Conservation (phyloP, 2,888 invertebrate species). For the Ochropacha duplaris region DNA sequence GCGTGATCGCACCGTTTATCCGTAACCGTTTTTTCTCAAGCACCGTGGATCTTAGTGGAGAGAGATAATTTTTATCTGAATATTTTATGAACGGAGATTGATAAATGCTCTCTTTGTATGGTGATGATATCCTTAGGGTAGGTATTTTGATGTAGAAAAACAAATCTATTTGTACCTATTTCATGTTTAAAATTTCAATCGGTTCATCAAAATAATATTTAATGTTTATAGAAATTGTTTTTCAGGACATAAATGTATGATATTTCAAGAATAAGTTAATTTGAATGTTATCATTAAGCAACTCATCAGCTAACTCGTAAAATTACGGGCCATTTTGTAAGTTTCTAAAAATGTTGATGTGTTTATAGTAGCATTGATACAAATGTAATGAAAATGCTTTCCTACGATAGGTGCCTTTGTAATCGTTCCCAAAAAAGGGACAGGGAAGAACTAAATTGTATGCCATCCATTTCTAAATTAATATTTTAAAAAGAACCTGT, state of each 20-base stretch:
- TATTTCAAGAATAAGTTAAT: too few relatives aligned
- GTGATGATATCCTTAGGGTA: background rate
- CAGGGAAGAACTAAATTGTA: background rate
- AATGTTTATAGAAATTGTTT: too few relatives aligned
- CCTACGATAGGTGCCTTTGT: background rate
- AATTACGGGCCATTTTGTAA: too few relatives aligned
- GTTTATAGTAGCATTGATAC: too few relatives aligned
- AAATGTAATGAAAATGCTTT: background rate
- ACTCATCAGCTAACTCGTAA: too few relatives aligned
- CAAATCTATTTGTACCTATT: too few relatives aligned
- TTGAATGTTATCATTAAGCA: too few relatives aligned
- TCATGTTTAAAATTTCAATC: too few relatives aligned
- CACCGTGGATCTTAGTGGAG: constrained; percentile 13
- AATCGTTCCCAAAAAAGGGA: background rate
- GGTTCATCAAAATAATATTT: too few relatives aligned
- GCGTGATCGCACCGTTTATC: constrained; percentile 48
- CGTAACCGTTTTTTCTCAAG: constrained; percentile 28
- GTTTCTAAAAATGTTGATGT: too few relatives aligned
- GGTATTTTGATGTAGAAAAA: background rate
- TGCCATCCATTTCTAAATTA: background rate
- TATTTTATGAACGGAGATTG: constrained; percentile 2
- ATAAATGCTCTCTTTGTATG: background rate
- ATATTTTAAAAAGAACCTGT: background rate
- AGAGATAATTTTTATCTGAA: constrained; percentile 17
- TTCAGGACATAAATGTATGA: too few relatives aligned